Conservation (phyloP, 2,888 invertebrate species). For the Gymnocheta viridis region DNA sequence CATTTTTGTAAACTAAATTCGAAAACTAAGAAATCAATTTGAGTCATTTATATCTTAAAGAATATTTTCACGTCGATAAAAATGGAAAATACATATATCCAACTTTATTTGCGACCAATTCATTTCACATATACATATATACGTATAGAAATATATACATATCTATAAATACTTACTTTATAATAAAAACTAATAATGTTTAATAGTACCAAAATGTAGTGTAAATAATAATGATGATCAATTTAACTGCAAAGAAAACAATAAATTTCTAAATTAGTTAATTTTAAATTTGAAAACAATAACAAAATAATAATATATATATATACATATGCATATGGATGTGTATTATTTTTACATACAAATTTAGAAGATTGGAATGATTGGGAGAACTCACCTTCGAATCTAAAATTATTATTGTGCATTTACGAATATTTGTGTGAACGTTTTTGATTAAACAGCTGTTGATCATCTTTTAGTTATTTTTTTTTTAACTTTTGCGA, state of each 20-base stretch:
- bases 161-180: constrained; percentile 1
- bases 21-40: no score
- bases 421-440: no score
- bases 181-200: constrained; percentile 30
- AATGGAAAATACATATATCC: no score
- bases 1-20: no score
- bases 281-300: neutral
- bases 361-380: neutral
- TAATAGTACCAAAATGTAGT: constrained; percentile 23
- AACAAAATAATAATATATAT: neutral
- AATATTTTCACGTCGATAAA: no score
- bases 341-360: no score
- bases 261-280: neutral
- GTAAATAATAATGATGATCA: constrained; percentile 55
- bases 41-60: no score
- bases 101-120: neutral
- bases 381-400: neutral
- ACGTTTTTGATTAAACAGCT: no score
- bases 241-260: constrained; percentile 68
- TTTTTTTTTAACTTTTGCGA: no score
- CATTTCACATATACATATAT: neutral
- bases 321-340: no score
- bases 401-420: no score
- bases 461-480: no score
- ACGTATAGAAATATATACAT: neutral